Evolutionary conservation across 2,888 invertebrate species (phyloP).

Genomic region (Scaptomyza parva): DNA sequence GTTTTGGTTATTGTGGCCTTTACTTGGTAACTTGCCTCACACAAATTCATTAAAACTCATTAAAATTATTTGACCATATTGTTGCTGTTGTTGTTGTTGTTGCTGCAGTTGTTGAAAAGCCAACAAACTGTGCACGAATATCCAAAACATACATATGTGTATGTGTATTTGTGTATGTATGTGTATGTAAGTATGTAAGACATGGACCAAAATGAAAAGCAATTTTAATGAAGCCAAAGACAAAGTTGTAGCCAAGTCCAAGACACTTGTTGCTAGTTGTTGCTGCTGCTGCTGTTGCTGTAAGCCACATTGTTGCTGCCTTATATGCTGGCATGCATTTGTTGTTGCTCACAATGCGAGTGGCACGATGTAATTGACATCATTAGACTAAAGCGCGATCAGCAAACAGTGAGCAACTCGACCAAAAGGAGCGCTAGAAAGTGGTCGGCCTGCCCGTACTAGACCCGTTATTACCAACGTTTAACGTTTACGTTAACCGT

Average conservation of each 20-base stretch:
- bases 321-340: conserved; percentile 75
- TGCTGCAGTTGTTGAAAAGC: conserved; percentile 41
- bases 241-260: conserved; percentile 39
- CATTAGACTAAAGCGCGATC: conserved; percentile 79
- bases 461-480: conserved; percentile 59
- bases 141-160: conserved; percentile 31
- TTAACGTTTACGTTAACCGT: conserved; percentile 54
- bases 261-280: conserved; percentile 51
- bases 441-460: conserved; percentile 44
- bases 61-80: conserved; percentile 58
- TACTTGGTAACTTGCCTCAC: conserved; percentile 43
- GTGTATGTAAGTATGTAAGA: conserved; percentile 16
- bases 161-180: conserved; percentile 10
- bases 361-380: conserved; percentile 81
- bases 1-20: conserved; percentile 43
- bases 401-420: conserved; percentile 36
- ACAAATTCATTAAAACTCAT: conserved; percentile 77
- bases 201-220: conserved; percentile 71
- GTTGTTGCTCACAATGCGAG: conserved; percentile 78
- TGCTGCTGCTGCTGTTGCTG: conserved; percentile 41
- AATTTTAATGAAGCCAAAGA: conserved; percentile 75
- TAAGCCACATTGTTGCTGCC: conserved; percentile 74
- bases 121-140: conserved; percentile 58
- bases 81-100: conserved; percentile 24
- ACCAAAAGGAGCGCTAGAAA: conserved; percentile 72